Base-by-base conservation (phyloP, 2,797 vertebrate genomes). In the Thunnus albacares region DNA sequence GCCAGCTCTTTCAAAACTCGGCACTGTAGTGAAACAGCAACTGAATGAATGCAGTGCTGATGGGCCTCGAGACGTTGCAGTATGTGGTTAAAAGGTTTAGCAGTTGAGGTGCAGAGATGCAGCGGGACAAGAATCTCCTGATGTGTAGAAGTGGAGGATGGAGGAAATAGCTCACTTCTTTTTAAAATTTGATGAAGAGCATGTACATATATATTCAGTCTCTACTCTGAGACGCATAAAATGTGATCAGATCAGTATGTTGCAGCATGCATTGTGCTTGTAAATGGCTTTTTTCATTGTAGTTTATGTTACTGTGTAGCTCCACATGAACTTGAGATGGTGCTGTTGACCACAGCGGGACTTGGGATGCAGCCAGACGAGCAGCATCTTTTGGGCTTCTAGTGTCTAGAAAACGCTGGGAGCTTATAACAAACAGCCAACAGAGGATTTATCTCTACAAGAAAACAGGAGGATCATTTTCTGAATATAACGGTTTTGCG, bases 1-100 rank as follows among this genome's bases (percentile, higher is more conserved):
- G 84, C 60, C 72, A 74, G 75, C 75, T 77, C 55, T 75, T 65
- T 71, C 24, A 26, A 9, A 53, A n/a, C 24, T 26, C 77, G 63
- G 38, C 64, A 10, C 57, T 0, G 20, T 49, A 43, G 60, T 43
- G 33, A 57, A 78, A 52, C 26, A n/a, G 28, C 52, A 51, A 6
- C 24, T 71, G 59, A 78, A 59, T 78, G 53, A 51, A 83, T 53
- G n/a, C 8, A 43, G 5, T 12, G n/a, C 22, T 58, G 24, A 0
- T 53, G 67, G 15, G 38, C 26, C 26, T 22, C 13, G 43, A 63
- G 53, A 47, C 56, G 24, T 18, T 35, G 24, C 11, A n/a, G 43
- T 13, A 43, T 64, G 63, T 47, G 6, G 58, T 58, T 33, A 18
- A n/a, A 59, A 71, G 47, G 0, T 20, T 26, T 45, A 33, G 2